These are phyloP conservation scores for Phalacrocorax carbo DNA, from an alignment of 2,113 vertebrate genomes.

Conservation along the genomic window DNA sequence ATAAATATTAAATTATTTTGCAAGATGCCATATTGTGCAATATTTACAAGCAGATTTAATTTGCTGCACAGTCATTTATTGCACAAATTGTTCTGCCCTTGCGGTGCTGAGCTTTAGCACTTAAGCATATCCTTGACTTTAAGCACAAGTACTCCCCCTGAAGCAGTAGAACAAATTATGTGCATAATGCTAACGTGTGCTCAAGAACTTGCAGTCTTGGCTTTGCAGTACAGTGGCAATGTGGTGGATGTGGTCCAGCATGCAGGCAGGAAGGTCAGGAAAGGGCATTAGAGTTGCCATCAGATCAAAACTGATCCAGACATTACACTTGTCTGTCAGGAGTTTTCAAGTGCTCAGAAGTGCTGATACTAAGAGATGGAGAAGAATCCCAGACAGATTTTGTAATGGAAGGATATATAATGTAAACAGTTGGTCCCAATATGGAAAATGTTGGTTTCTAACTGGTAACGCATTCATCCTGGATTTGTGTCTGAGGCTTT, in stretches of 20 bases:
- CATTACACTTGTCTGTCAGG: background rate
- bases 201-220: background rate
- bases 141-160: background rate
- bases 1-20: slow-evolving; percentile 55
- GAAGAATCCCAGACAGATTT: background rate
- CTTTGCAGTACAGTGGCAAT: background rate
- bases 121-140: slow-evolving; percentile 21
- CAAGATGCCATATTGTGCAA: slow-evolving; percentile 47
- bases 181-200: rapidly evolving
- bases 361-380: background rate
- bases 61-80: slow-evolving; percentile 21
- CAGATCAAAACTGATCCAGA: background rate
- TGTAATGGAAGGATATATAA: background rate
- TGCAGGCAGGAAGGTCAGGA: background rate
- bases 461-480: background rate
- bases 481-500: background rate
- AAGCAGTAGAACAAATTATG: background rate
- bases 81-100: slow-evolving; percentile 28
- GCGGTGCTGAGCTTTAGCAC: background rate
- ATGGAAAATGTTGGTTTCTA: background rate
- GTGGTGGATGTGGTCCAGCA: too few relatives aligned
- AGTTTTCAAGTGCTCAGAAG: background rate
- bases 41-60: slow-evolving; percentile 63
- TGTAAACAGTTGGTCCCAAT: background rate
- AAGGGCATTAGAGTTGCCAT: background rate